A percentile compares a stretch with the other conserved stretches of the same genome.
These are phyloP conservation scores for Cuniculus paca DNA, from an alignment of 2,797 vertebrate species.

Conservation along the genomic window DNA sequence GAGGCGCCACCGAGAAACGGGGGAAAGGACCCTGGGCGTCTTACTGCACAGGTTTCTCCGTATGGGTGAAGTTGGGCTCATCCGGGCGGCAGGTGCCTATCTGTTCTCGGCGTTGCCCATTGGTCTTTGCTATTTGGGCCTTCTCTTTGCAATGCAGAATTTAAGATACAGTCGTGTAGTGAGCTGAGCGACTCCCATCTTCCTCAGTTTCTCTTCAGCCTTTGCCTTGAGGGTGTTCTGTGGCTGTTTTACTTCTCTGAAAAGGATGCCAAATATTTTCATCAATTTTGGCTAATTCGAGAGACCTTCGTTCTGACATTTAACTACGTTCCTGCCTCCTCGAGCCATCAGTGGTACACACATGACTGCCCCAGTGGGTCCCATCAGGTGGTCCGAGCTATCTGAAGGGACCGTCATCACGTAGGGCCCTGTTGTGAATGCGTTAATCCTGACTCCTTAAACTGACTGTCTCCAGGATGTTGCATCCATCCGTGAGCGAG, in stretches of 20 bases:
- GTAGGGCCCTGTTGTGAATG: background rate
- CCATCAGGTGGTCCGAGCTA: background rate
- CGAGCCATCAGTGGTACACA: background rate
- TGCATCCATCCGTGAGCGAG: background rate
- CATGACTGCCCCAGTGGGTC: background rate
- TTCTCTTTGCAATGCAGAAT: background rate
- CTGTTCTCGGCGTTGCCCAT: background rate
- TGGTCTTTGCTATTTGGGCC: background rate
- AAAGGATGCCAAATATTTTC: background rate
- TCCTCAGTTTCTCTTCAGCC: background rate
- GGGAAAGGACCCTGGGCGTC: background rate
- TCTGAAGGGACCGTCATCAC: background rate
- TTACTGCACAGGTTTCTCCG: too few species aligned
- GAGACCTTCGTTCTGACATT: background rate
- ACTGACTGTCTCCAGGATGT: background rate
- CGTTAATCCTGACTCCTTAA: background rate
- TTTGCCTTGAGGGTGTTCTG: background rate
- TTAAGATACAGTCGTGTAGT: background rate
- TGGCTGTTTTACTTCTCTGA: background rate
- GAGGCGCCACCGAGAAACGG: background rate
- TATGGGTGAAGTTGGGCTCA: background rate
- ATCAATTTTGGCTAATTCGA: background rate
- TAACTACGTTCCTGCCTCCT: background rate
- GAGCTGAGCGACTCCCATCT: background rate
- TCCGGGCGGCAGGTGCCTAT: background rate